These are phyloP conservation scores for Plectus sambesii DNA, from an alignment of 1,140 invertebrate species.

Conservation along the genomic window DNA sequence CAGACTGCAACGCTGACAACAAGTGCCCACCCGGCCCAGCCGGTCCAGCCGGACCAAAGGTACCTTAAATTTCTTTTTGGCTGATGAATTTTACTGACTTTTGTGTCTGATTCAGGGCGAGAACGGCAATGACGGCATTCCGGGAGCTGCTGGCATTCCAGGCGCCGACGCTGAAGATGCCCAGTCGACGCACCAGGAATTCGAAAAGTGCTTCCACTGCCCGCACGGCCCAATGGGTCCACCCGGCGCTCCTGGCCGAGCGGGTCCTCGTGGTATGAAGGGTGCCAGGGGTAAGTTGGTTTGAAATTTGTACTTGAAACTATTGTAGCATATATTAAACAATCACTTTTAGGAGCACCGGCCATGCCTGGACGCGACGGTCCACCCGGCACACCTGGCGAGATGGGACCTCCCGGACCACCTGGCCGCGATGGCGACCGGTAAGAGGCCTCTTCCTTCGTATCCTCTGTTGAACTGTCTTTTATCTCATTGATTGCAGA, in stretches of 20 bases:
- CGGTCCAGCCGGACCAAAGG: conserved; percentile 26
- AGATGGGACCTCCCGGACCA: conserved; percentile 20
- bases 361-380: conserved; percentile 22
- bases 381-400: conserved; percentile 22
- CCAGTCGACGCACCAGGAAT: conserved; percentile 18
- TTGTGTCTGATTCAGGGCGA: too few species aligned
- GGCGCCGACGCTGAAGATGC: conserved; percentile 22
- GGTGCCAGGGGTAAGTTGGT: conserved; percentile 24
- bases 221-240: conserved; percentile 22
- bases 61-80: too few species aligned
- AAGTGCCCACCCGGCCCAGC: conserved; percentile 26
- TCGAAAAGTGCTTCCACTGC: conserved; percentile 24
- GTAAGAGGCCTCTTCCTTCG: too few species aligned
- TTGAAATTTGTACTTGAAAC: too few species aligned
- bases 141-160: conserved; percentile 22
- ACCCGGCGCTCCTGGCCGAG: conserved; percentile 17
- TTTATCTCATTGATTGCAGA: too few species aligned
- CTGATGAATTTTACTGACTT: too few species aligned
- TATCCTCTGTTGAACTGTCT: too few species aligned
- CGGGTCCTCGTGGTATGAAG: conserved; percentile 22
- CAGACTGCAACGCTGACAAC: conserved; percentile 23
- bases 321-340: too few species aligned
- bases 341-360: too few species aligned
- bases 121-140: conserved; percentile 17
- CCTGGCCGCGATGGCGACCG: too few species aligned